Evolutionary conservation across 2,888 invertebrate genomes (phyloP).

Genomic region (Brenthis hecate): DNA sequence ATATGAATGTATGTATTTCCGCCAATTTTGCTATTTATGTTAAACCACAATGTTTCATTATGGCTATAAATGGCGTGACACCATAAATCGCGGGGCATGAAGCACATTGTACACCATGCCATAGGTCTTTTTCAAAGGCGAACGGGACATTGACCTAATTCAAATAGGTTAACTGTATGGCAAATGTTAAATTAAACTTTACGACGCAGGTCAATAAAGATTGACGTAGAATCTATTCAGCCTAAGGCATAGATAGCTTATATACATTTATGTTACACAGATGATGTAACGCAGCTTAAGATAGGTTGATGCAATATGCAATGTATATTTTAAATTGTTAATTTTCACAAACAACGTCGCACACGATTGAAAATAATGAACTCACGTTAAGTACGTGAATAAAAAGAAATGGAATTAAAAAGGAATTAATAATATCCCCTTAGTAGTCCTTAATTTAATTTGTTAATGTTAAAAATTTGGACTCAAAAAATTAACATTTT

Average conservation of each 20-base stretch:
- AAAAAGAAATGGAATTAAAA: too few relatives aligned
- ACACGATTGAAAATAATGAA: too few relatives aligned
- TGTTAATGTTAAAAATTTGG: too few relatives aligned
- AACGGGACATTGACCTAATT: slow-evolving; percentile 71
- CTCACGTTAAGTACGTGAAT: too few relatives aligned
- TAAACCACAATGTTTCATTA: slow-evolving; percentile 46
- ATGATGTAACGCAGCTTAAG: too few relatives aligned
- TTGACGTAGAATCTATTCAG: not conserved
- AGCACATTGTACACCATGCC: slow-evolving; percentile 57
- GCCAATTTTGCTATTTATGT: slow-evolving; percentile 31
- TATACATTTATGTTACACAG: not conserved
- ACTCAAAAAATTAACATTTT: too few relatives aligned
- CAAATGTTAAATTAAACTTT: slow-evolving; percentile 39
- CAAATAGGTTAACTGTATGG: slow-evolving; percentile 52
- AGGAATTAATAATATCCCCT: too few relatives aligned
- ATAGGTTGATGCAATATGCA: too few relatives aligned
- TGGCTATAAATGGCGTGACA: slow-evolving; percentile 72
- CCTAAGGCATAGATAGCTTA: not conserved
- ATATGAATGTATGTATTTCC: slow-evolving; percentile 17
- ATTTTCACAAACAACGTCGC: too few relatives aligned
- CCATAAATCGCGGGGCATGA: slow-evolving; percentile 68
- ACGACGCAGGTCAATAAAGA: slow-evolving; percentile 24
- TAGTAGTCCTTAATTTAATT: too few relatives aligned
- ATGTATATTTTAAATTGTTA: too few relatives aligned
- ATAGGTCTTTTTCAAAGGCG: slow-evolving; percentile 47